Evolutionary conservation across 1,140 invertebrate genomes (phyloP).

Genomic region (Drosophila mojavensis): DNA sequence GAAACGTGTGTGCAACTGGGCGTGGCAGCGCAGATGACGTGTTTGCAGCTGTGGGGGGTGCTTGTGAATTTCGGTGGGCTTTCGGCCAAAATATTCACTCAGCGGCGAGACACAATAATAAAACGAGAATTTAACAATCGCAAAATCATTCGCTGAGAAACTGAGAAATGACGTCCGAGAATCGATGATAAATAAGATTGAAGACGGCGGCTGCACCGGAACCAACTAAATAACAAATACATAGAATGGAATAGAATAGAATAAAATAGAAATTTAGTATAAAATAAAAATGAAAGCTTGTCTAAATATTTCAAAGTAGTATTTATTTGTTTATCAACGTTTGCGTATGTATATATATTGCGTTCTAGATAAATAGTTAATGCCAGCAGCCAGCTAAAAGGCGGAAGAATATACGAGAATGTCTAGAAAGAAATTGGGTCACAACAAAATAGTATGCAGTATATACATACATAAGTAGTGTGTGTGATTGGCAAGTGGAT

Average conservation of each 20-base stretch:
- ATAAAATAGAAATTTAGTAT: background rate
- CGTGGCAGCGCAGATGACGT: constrained; percentile 37
- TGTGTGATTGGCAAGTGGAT: constrained; percentile 39
- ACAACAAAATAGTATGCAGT: constrained; percentile 15
- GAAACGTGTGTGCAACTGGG: constrained; percentile 28
- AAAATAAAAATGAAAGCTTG: constrained; percentile 41
- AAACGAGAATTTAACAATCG: constrained; percentile 11
- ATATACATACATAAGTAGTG: background rate
- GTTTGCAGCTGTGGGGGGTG: constrained; percentile 2
- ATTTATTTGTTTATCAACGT: constrained; percentile 42
- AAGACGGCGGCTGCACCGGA: constrained; percentile 11
- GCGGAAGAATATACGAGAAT: constrained; percentile 35
- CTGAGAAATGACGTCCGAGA: constrained; percentile 20
- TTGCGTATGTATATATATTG: constrained; percentile 10
- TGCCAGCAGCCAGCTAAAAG: constrained; percentile 9
- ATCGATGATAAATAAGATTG: background rate
- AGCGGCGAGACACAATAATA: constrained; percentile 16
- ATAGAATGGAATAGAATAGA: too few relatives aligned
- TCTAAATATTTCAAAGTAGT: constrained; percentile 47
- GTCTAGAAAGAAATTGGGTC: constrained; percentile 28
- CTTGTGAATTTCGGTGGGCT: constrained; percentile 19
- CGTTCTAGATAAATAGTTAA: constrained; percentile 41
- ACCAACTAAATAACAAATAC: background rate
- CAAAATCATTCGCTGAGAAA: constrained; percentile 9
- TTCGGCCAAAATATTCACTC: constrained; percentile 29